Evolutionary conservation across 2,797 vertebrate genomes (phyloP), one percentile per base, ranked within the genome.

Genomic region (Hyperoplus immaculatus): DNA sequence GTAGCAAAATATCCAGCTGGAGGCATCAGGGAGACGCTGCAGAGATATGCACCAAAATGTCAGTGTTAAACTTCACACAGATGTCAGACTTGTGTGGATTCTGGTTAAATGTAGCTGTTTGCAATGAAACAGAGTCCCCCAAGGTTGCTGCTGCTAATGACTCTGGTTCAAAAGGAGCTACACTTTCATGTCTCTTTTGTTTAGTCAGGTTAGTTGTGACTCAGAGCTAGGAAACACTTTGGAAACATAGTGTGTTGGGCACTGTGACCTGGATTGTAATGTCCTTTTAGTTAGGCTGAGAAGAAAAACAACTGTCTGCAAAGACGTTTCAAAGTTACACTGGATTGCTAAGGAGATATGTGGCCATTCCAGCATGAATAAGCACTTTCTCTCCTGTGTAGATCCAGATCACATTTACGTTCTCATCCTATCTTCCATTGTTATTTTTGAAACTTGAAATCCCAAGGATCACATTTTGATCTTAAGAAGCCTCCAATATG

Each of bases 111-210:
- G 72, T 54, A 56, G 36, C 49, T 71, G 69, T 81, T 87, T 67
- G 75, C 77, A 76, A 75, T 83, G 78, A 64, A 75, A 65, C 46
- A 0, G 8, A 57, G 71, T 70, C 89, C 91, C 85, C 29, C 1
- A 69, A 79, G 89, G 91, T 84, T 75, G 53, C 78, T 60, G 72
- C 75, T 14, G 73, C 77, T 93, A 92, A 93, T 92, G 93, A 93
- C 80, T 85, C 10, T 18, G 66, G 85, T 89, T 93, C 85, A 94
- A 88, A 92, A 82, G 74, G 72, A 84, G 83, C 77, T 77, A 80
- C 47, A 29, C 93, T 91, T 93, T 93, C 78, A 92, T 88, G 90
- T 90, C 82, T 82, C 83, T 75, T 91, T 88, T 90, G 86, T 91
- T 94, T 91, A 87, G 85, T 71, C 82, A 77, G 76, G 85, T 90